These are phyloP conservation scores for Halictus ligatus DNA, from an alignment of 2,888 invertebrate genomes.

Conservation along the genomic window DNA sequence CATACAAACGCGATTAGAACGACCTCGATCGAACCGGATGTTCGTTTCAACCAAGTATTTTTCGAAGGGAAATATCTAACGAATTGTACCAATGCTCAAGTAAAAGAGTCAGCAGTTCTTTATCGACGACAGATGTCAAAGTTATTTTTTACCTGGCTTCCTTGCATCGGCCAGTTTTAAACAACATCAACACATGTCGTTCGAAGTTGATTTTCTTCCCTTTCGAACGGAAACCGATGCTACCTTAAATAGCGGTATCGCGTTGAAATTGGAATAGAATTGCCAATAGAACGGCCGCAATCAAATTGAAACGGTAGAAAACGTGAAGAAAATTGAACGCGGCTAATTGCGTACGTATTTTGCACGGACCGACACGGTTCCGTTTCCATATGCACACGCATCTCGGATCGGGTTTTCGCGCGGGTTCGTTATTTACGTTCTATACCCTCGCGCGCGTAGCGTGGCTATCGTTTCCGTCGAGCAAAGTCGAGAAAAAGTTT, in stretches of 20 bases:
- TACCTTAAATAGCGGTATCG: too few relatives aligned
- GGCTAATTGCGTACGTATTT: background rate
- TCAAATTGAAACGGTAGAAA: background rate
- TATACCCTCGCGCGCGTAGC: conserved; percentile 13
- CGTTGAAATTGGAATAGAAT: background rate
- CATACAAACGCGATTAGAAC: background rate
- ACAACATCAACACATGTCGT: too few relatives aligned
- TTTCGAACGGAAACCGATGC: too few relatives aligned
- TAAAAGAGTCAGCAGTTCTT: too few relatives aligned
- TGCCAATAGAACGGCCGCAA: background rate
- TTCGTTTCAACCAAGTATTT: too few relatives aligned
- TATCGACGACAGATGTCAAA: too few relatives aligned
- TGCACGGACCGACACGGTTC: background rate
- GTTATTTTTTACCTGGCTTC: background rate
- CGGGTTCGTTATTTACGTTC: background rate
- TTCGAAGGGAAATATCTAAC: too few relatives aligned
- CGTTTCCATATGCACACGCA: background rate
- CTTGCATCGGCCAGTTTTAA: background rate
- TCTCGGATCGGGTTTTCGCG: background rate
- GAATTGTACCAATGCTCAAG: too few relatives aligned
- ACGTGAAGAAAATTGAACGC: background rate
- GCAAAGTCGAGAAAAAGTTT: conserved; percentile 46
- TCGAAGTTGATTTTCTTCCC: too few relatives aligned
- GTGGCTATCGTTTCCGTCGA: conserved; percentile 39
- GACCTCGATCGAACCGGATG: background rate